Percentiles rank a stretch among this genome's conserved stretches.
phyloP scores from a whole-genome alignment of 2,888 invertebrate genomes.

The Metalampra italica region DNA sequence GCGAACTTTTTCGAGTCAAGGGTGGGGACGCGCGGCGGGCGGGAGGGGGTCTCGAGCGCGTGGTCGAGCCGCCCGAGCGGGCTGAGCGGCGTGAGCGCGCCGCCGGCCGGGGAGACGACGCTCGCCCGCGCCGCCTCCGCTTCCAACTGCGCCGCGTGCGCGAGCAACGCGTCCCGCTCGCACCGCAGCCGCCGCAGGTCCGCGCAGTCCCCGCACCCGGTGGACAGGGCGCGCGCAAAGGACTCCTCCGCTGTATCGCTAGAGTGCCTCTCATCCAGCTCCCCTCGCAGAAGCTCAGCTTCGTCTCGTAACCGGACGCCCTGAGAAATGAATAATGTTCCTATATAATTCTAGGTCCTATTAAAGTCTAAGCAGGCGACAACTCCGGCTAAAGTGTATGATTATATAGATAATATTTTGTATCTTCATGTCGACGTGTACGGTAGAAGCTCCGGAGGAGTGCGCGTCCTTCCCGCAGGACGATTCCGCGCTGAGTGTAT shows the following conservation, averaged over 20 bases:
- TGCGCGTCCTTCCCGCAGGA: conserved; percentile 90
- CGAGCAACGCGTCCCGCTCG: conserved; percentile 87
- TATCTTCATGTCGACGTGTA: too few relatives aligned
- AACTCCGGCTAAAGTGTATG: too few relatives aligned
- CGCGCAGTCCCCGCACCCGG: conserved; percentile 39
- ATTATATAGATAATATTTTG: too few relatives aligned
- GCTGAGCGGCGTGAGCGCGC: conserved; percentile 62
- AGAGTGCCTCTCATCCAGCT: conserved; percentile 45
- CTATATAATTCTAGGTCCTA: too few relatives aligned
- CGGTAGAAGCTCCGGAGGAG: conserved; percentile 53
- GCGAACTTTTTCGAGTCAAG: conserved; percentile 87
- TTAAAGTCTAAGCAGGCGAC: too few relatives aligned
- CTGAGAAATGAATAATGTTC: too few relatives aligned
- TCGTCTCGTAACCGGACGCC: conserved; percentile 84
- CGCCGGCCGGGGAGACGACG: conserved; percentile 29
- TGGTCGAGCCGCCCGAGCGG: conserved; percentile 84
- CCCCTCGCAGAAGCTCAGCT: conserved; percentile 81
- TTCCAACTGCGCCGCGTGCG: conserved; percentile 87
- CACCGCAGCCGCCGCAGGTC: conserved; percentile 81
- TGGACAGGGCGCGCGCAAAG: conserved; percentile 73
- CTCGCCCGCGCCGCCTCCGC: conserved; percentile 82
- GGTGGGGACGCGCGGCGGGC: conserved; percentile 80
- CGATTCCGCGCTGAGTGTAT: conserved; percentile 87
- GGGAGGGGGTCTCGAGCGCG: conserved; percentile 81
- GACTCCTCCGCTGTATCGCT: conserved; percentile 81